These are phyloP conservation scores for Drosophila orosa DNA, from an alignment of 1,140 invertebrate species.

Conservation along the genomic window DNA sequence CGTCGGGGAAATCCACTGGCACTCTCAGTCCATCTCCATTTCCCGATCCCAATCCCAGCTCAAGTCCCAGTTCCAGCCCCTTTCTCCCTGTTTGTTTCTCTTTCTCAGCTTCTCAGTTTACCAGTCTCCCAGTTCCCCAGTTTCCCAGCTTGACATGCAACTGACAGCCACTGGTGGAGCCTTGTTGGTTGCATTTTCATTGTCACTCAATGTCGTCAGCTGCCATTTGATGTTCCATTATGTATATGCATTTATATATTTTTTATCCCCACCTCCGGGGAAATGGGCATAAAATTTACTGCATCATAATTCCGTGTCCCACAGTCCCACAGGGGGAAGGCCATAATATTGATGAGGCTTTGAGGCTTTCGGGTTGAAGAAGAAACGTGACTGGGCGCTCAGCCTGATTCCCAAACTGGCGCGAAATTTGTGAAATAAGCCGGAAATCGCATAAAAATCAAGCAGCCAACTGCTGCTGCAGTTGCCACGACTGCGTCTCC, in stretches of 20 bases:
- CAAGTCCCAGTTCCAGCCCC: background rate
- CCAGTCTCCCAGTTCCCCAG: constrained; percentile 9
- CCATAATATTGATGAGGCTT: constrained; percentile 69
- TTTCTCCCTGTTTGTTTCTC: constrained; percentile 16
- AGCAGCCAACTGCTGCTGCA: constrained; percentile 33
- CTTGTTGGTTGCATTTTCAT: constrained; percentile 42
- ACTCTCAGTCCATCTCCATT: constrained; percentile 36
- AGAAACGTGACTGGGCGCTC: constrained; percentile 34
- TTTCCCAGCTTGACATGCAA: constrained; percentile 52
- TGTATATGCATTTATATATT: constrained; percentile 30
- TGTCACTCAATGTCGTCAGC: constrained; percentile 51
- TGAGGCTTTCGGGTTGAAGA: constrained; percentile 21
- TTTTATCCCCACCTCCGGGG: constrained; percentile 6
- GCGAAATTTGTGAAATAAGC: constrained; percentile 73
- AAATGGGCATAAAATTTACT: constrained; percentile 60
- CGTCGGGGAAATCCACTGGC: constrained; percentile 58
- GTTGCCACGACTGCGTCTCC: constrained; percentile 30
- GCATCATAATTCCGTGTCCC: constrained; percentile 63
- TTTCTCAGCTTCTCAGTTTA: constrained; percentile 13
- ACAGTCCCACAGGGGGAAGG: constrained; percentile 24
- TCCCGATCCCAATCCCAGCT: constrained; percentile 4
- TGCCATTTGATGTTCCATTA: constrained; percentile 44
- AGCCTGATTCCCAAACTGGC: constrained; percentile 18
- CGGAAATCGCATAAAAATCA: constrained; percentile 78
- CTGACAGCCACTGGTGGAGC: constrained; percentile 57